Percentiles rank a stretch among this genome's conserved stretches.
Conservation (phyloP, 2,888 invertebrate species). For the Folsomia candida region DNA sequence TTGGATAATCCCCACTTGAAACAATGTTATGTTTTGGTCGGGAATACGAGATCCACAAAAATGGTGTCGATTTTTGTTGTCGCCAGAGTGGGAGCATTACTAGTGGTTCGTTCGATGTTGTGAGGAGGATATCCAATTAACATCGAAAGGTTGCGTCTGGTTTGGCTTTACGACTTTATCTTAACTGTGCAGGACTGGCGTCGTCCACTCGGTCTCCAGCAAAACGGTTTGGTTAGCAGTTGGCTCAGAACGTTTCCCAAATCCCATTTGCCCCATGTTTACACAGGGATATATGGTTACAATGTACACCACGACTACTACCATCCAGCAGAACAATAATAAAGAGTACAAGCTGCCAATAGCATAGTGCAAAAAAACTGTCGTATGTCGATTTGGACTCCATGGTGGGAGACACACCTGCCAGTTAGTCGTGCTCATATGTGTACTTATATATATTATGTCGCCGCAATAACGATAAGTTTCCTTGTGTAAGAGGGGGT, state of each 20-base stretch:
- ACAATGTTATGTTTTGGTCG: no score
- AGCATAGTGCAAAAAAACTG: conserved; percentile 1
- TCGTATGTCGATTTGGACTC: conserved; percentile 2
- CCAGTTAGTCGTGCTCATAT: background rate
- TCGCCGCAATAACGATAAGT: background rate
- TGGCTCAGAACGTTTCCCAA: conserved; percentile 24
- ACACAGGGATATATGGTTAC: conserved; percentile 45
- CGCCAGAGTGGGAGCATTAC: background rate
- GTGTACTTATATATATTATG: background rate
- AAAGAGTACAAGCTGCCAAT: background rate
- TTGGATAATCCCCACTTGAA: no score
- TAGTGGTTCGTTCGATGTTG: no score
- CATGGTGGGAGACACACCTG: conserved; percentile 13
- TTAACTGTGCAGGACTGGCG: conserved; percentile 7
- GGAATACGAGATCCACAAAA: no score
- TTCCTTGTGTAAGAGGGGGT: background rate
- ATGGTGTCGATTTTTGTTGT: no score
- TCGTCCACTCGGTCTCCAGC: background rate
- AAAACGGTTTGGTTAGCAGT: background rate
- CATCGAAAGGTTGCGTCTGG: conserved; percentile 1
- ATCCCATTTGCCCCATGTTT: conserved; percentile 47
- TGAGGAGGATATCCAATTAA: conserved; percentile 2
- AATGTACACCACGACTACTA: background rate
- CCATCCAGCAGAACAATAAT: background rate
- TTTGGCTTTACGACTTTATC: conserved; percentile 18